Evolutionary conservation across 2,888 invertebrate genomes (phyloP).

Genomic region (Hylaea fasciaria): DNA sequence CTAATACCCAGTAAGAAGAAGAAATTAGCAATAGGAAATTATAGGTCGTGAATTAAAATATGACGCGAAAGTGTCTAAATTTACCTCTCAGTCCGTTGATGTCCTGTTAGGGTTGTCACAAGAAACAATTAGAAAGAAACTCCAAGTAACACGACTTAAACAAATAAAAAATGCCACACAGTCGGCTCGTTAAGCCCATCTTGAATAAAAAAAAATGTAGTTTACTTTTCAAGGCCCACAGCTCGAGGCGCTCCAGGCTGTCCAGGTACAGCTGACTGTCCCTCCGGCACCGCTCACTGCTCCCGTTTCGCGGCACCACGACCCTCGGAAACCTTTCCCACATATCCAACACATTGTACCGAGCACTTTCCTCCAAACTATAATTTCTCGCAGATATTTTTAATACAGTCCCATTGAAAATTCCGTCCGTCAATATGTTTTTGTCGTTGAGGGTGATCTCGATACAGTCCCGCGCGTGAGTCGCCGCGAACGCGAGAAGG

Average conservation of each 20-base stretch:
- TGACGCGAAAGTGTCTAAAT: no score
- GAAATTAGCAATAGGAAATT: no score
- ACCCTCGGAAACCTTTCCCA: constrained; percentile 76
- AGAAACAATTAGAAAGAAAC: no score
- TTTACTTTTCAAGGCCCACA: constrained; percentile 85
- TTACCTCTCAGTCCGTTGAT: no score
- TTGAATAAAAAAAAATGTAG: constrained; percentile 7
- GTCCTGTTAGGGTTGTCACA: no score
- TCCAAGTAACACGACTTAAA: no score
- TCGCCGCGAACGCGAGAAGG: constrained; percentile 52
- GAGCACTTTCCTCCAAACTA: constrained; percentile 58
- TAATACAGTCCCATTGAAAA: constrained; percentile 69
- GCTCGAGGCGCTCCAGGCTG: constrained; percentile 70
- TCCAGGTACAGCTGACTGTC: constrained; percentile 72
- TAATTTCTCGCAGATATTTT: constrained; percentile 64
- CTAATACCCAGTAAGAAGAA: no score
- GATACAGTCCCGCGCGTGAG: constrained; percentile 72
- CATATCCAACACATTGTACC: constrained; percentile 66
- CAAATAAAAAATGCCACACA: no score
- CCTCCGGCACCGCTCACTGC: constrained; percentile 75
- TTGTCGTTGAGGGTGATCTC: constrained; percentile 71
- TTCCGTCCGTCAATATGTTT: constrained; percentile 59
- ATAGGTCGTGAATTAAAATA: no score
- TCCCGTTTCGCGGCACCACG: constrained; percentile 75
- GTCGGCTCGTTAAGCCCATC: no score